phyloP scores from a whole-genome alignment of 2,797 vertebrate genomes.

The Okamejei kenojei region DNA sequence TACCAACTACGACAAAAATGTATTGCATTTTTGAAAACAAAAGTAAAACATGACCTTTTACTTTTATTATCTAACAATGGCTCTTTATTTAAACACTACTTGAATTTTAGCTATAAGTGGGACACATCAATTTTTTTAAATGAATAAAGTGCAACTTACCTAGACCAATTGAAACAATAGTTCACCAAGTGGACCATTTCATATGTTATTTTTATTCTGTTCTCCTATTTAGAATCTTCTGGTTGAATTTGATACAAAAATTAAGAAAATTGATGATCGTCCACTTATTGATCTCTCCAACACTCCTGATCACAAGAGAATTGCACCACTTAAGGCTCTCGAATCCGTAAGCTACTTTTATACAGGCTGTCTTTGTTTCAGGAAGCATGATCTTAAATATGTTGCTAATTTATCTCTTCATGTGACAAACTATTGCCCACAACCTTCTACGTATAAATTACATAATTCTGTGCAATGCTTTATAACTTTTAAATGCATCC shows the following conservation, averaged over 20 bases:
- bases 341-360: constrained; percentile 39
- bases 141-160: not conserved
- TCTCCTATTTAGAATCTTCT: constrained; percentile 61
- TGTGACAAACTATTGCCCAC: not conserved
- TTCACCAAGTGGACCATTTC: not conserved
- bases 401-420: not conserved
- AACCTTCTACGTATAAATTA: not conserved
- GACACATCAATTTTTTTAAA: too few relatives aligned
- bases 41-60: too few relatives aligned
- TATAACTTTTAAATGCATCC: not conserved
- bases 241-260: constrained; percentile 54
- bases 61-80: too few relatives aligned
- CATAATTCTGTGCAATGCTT: not conserved
- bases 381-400: not conserved
- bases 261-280: constrained; percentile 54
- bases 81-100: not conserved
- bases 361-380: not conserved
- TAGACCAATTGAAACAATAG: not conserved
- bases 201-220: not conserved
- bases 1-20: not conserved
- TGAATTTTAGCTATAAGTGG: too few relatives aligned
- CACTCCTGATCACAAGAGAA: constrained; percentile 64
- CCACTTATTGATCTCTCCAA: constrained; percentile 82
- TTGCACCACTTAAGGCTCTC: constrained; percentile 42
- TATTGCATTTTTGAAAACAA: not conserved